Percentiles rank a stretch among this genome's conserved stretches.
Evolutionary conservation across 2,797 vertebrate genomes (phyloP).

Genomic region (Heliangelus exortis): DNA sequence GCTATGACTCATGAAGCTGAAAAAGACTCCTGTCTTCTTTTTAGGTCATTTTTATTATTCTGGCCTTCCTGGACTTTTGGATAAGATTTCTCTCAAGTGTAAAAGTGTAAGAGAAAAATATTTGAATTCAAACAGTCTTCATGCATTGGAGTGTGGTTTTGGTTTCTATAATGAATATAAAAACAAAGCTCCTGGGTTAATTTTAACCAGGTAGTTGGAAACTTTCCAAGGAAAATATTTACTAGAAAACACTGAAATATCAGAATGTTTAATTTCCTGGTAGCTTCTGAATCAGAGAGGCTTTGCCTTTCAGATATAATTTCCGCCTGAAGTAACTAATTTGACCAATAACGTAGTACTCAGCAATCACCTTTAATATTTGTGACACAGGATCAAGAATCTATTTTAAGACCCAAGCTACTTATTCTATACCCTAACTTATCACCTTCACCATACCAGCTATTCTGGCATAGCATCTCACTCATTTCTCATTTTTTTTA

Average conservation of each 20-base stretch:
- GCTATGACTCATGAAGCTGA: not conserved
- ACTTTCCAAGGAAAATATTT: not conserved
- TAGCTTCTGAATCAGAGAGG: not conserved
- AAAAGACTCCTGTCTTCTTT: not conserved
- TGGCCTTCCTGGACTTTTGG: not conserved
- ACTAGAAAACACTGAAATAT: not conserved
- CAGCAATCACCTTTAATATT: not conserved
- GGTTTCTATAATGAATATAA: not conserved
- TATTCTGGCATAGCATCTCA: not conserved
- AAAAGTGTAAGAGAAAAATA: not conserved
- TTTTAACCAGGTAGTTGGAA: not conserved
- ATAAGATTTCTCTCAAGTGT: not conserved
- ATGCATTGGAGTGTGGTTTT: no score
- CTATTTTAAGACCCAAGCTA: not conserved
- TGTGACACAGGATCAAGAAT: not conserved
- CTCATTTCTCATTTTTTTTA: not conserved
- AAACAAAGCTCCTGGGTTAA: not conserved
- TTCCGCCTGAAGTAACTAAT: not conserved
- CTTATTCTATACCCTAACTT: not conserved
- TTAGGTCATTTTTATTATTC: not conserved
- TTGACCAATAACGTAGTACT: not conserved
- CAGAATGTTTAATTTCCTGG: not conserved
- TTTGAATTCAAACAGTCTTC: not conserved
- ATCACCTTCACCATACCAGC: not conserved
- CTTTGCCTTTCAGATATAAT: not conserved